Evolutionary conservation across 2,888 invertebrate genomes (phyloP).

Genomic region (Pinctada fucata): DNA sequence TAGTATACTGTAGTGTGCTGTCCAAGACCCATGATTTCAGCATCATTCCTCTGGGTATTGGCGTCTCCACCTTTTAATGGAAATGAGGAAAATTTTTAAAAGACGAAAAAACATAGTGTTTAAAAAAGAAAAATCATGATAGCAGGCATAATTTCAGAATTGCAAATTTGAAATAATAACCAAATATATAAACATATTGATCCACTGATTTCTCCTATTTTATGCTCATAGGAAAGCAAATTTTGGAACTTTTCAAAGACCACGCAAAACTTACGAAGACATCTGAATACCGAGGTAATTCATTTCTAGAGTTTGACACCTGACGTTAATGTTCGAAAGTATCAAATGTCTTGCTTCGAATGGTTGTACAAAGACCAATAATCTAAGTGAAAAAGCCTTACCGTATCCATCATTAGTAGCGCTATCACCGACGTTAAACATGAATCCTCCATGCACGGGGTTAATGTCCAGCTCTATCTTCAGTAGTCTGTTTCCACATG

Average conservation of each 20-base stretch:
- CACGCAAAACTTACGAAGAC: no score
- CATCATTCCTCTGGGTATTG: not conserved
- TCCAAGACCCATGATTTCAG: not conserved
- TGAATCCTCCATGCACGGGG: not conserved
- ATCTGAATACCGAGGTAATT: no score
- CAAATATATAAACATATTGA: no score
- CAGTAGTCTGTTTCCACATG: not conserved
- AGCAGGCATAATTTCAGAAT: no score
- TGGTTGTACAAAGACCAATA: not conserved
- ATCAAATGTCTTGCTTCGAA: no score
- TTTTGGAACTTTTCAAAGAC: no score
- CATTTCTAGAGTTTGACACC: no score
- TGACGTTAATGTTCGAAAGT: no score
- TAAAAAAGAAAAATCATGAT: not conserved
- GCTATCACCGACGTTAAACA: not conserved
- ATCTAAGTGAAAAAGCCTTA: not conserved
- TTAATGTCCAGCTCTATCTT: not conserved
- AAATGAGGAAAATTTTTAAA: not conserved
- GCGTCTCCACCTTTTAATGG: not conserved
- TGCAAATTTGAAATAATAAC: no score
- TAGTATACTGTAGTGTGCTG: not conserved
- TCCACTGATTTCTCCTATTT: no score
- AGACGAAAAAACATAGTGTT: not conserved
- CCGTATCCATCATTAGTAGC: not conserved
- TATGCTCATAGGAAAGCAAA: no score